These are phyloP conservation scores for Halcyon badia DNA, from an alignment of 2,797 vertebrate genomes.

Conservation along the genomic window DNA sequence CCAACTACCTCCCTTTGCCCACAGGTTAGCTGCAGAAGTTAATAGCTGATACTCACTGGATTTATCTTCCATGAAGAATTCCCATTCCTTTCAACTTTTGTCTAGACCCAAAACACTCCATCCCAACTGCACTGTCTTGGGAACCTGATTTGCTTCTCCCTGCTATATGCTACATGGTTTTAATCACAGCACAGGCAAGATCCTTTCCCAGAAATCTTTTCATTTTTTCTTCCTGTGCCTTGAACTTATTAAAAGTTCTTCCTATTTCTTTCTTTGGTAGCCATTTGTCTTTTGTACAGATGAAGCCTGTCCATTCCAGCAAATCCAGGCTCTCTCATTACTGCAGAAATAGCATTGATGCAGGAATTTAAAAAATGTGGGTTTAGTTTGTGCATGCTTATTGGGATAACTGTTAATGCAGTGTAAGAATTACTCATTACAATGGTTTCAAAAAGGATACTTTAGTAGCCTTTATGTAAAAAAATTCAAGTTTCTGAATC, in stretches of 20 bases:
- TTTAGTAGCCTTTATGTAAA: not conserved
- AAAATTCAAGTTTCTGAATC: constrained; percentile 24
- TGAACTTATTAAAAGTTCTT: not conserved
- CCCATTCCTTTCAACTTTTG: not conserved
- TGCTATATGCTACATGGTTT: not conserved
- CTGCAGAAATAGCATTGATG: not conserved
- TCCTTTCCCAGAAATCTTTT: not conserved
- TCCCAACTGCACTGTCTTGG: not conserved
- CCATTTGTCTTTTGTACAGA: not conserved
- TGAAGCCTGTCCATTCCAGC: not conserved
- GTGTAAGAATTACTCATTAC: not conserved
- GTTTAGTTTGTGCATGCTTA: not conserved
- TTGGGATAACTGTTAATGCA: not conserved
- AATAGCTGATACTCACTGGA: not conserved
- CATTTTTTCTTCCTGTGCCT: not conserved
- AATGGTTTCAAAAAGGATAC: constrained; percentile 25
- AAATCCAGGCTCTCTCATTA: not conserved
- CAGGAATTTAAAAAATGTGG: constrained; percentile 11
- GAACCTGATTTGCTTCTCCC: not conserved
- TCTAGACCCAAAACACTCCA: not conserved
- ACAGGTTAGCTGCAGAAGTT: not conserved
- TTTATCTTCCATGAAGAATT: not conserved
- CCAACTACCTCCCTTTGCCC: not conserved
- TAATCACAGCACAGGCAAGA: not conserved
- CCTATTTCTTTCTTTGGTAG: not conserved